Evolutionary conservation across 2,888 invertebrate species (phyloP).

Genomic region (Cerceris ruficornis): DNA sequence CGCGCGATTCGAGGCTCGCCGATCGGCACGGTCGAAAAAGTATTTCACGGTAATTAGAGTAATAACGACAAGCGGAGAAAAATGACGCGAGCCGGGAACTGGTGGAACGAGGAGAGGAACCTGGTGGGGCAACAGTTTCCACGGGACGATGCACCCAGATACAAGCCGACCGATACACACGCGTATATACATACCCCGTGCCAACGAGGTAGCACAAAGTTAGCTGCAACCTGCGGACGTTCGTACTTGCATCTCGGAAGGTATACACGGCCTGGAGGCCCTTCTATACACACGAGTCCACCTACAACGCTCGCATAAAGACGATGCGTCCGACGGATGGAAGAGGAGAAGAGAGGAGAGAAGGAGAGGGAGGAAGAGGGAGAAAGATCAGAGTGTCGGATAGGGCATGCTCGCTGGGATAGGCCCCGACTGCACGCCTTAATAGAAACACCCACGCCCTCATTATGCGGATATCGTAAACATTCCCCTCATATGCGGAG

Average conservation of each 20-base stretch:
- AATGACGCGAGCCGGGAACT: conserved; percentile 8
- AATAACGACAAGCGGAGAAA: conserved; percentile 18
- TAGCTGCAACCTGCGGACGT: conserved; percentile 15
- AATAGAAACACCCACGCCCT: conserved; percentile 72
- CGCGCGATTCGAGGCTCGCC: conserved; percentile 14
- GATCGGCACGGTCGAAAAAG: conserved; percentile 26
- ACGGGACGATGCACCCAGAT: conserved; percentile 52
- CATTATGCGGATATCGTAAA: conserved; percentile 73
- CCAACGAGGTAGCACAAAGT: conserved; percentile 19
- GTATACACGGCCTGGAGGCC: not conserved
- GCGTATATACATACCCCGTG: conserved; percentile 20
- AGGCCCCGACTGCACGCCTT: conserved; percentile 54
- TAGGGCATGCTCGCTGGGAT: conserved; percentile 55
- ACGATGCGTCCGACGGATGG: not conserved
- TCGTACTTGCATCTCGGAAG: conserved; percentile 1
- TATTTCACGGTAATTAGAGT: conserved; percentile 25
- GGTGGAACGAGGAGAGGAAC: conserved; percentile 19
- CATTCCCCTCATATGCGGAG: conserved; percentile 65
- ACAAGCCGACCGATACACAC: conserved; percentile 24
- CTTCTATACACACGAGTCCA: not conserved
- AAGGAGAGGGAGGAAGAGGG: conserved; percentile 10
- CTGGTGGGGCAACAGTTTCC: conserved; percentile 9
- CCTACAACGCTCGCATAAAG: not conserved
- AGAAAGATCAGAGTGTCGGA: conserved; percentile 57
- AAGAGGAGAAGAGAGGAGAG: conserved; percentile 6